Conservation (phyloP, 1,140 invertebrate species). For the Pectinophora gossypiella region DNA sequence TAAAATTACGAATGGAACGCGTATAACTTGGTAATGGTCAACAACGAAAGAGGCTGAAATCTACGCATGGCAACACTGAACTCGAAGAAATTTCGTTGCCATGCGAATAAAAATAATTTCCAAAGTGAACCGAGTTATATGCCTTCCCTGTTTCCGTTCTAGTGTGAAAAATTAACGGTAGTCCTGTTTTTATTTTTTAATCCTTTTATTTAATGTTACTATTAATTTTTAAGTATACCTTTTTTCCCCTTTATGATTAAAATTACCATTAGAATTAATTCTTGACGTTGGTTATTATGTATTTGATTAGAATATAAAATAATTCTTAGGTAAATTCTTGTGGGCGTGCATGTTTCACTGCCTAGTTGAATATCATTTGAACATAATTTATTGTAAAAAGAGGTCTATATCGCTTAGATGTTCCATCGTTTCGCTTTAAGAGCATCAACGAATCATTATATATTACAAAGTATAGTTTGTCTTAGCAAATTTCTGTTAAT, state of each 20-base stretch:
- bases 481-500: too few species aligned
- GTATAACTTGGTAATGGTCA: not conserved
- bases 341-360: constrained; percentile 13
- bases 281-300: constrained; percentile 57
- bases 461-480: too few species aligned
- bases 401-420: too few species aligned
- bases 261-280: constrained; percentile 69
- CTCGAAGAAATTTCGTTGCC: not conserved
- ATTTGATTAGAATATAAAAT: constrained; percentile 40
- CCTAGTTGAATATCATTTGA: too few species aligned
- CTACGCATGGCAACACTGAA: not conserved
- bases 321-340: constrained; percentile 41
- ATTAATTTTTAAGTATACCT: constrained; percentile 61
- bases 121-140: not conserved
- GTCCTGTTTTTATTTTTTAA: constrained; percentile 48
- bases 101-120: not conserved
- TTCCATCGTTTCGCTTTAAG: too few species aligned
- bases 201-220: constrained; percentile 67
- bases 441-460: too few species aligned
- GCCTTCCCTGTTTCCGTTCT: constrained; percentile 22
- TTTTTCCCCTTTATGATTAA: constrained; percentile 33
- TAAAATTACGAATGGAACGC: not conserved
- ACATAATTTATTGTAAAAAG: too few species aligned
- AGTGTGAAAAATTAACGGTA: constrained; percentile 26
- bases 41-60: not conserved